Evolutionary conservation across 1,140 invertebrate genomes (phyloP).

Genomic region (Micrasema minimum): DNA sequence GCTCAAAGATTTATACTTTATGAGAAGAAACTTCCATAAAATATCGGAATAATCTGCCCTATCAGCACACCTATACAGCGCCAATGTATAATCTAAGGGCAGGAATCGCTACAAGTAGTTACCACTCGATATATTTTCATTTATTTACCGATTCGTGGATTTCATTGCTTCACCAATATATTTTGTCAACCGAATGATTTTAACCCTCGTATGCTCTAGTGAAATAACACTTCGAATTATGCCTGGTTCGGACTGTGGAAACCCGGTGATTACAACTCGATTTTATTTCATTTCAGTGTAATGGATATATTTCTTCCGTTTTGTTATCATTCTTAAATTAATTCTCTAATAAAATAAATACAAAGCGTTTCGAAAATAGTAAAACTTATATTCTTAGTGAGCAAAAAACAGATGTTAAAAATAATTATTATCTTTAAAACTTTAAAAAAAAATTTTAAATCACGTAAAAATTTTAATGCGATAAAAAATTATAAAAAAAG

Average conservation of each 20-base stretch:
- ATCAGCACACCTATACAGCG: conserved; percentile 14
- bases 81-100: too few species aligned
- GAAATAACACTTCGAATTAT: not conserved
- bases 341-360: not conserved
- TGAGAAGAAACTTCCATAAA: conserved; percentile 31
- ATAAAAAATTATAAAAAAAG: too few species aligned
- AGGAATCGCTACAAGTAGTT: too few species aligned
- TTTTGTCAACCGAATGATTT: not conserved
- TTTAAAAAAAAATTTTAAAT: too few species aligned
- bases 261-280: too few species aligned
- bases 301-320: not conserved
- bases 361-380: not conserved
- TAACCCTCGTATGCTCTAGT: not conserved
- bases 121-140: too few species aligned
- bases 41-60: conserved; percentile 31
- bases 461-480: too few species aligned
- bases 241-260: not conserved
- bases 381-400: not conserved
- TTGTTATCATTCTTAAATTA: not conserved
- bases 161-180: too few species aligned
- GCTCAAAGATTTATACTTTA: conserved; percentile 29
- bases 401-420: not conserved
- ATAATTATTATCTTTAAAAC: not conserved
- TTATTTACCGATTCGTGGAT: too few species aligned
- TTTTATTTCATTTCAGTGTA: too few species aligned